A percentile compares a stretch with the other conserved stretches of the same genome.
Evolutionary conservation across 2,888 invertebrate species (phyloP).

Genomic region (Pomacea canaliculata): DNA sequence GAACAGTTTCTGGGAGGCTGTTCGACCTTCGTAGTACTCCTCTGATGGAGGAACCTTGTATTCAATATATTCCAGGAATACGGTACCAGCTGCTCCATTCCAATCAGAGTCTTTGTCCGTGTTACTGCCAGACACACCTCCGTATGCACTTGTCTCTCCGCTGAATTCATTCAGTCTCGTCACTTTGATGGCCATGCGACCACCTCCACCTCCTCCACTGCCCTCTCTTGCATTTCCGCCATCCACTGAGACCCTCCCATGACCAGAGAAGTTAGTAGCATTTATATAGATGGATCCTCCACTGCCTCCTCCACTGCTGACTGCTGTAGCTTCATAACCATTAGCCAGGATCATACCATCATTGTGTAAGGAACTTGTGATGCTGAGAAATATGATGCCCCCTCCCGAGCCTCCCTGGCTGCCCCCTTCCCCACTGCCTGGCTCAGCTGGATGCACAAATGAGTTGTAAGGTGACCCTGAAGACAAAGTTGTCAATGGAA

Average conservation of each 20-base stretch:
- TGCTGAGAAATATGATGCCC: slow-evolving; percentile 42
- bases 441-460: slow-evolving; percentile 41
- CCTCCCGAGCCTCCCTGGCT: slow-evolving; percentile 44
- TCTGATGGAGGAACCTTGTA: slow-evolving; percentile 16
- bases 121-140: slow-evolving; percentile 45
- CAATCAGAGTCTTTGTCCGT: slow-evolving; percentile 10
- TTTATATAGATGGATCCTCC: slow-evolving; percentile 50
- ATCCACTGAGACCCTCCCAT: slow-evolving; percentile 44
- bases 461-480: slow-evolving; percentile 50
- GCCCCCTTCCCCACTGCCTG: slow-evolving; percentile 54
- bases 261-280: slow-evolving; percentile 53
- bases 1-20: slow-evolving; percentile 29
- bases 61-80: slow-evolving; percentile 22
- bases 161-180: slow-evolving; percentile 47
- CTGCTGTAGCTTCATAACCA: slow-evolving; percentile 40
- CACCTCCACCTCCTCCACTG: slow-evolving; percentile 53
- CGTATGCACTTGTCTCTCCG: slow-evolving; percentile 44
- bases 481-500: slow-evolving; percentile 12
- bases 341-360: slow-evolving; percentile 47
- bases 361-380: slow-evolving; percentile 44
- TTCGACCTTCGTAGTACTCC: slow-evolving; percentile 21
- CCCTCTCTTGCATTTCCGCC: slow-evolving; percentile 44
- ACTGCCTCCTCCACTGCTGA: slow-evolving; percentile 53
- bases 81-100: slow-evolving; percentile 26
- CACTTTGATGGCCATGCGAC: slow-evolving; percentile 50